Conservation (phyloP, 1,140 invertebrate genomes). For the Mylabris phalerata region DNA sequence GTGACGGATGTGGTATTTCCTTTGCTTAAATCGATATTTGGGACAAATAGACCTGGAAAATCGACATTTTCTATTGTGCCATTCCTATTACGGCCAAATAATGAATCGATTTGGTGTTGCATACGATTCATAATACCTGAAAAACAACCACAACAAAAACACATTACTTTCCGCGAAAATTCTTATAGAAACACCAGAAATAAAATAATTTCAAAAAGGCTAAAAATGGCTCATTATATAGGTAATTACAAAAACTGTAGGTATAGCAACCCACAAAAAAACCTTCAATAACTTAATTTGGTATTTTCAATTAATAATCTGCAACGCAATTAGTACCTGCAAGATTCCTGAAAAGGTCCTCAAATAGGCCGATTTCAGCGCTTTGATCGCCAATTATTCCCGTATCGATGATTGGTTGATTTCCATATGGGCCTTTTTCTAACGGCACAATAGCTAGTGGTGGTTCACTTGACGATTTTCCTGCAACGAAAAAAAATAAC, state of each 20-base stretch:
- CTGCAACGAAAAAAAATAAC: too few relatives aligned
- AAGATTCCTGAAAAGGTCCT: constrained; percentile 23
- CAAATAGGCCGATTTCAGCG: constrained; percentile 1
- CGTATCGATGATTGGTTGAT: constrained; percentile 25
- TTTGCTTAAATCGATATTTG: constrained; percentile 43
- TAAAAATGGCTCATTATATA: too few relatives aligned
- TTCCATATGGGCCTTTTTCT: constrained; percentile 1
- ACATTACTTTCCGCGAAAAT: too few relatives aligned
- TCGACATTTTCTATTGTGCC: constrained; percentile 30
- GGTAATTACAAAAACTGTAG: too few relatives aligned
- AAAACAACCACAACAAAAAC: constrained; percentile 26
- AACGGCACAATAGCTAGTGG: constrained; percentile 18
- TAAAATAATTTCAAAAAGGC: too few relatives aligned
- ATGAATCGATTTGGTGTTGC: constrained; percentile 39
- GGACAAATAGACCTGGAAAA: constrained; percentile 26
- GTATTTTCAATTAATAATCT: not conserved
- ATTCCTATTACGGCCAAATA: constrained; percentile 29
- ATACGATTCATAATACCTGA: constrained; percentile 43
- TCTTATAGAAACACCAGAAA: not conserved
- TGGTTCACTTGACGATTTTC: too few relatives aligned
- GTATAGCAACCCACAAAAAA: not conserved
- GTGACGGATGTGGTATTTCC: constrained; percentile 49
- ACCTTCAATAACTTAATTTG: not conserved
- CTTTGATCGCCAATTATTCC: constrained; percentile 7
- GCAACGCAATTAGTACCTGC: constrained; percentile 17